Percentiles rank a stretch among this genome's conserved stretches.
These are phyloP conservation scores for roundworm (Caenorhabditis elegans) DNA, from an alignment of 1,140 invertebrate genomes.

Conservation along the genomic window DNA sequence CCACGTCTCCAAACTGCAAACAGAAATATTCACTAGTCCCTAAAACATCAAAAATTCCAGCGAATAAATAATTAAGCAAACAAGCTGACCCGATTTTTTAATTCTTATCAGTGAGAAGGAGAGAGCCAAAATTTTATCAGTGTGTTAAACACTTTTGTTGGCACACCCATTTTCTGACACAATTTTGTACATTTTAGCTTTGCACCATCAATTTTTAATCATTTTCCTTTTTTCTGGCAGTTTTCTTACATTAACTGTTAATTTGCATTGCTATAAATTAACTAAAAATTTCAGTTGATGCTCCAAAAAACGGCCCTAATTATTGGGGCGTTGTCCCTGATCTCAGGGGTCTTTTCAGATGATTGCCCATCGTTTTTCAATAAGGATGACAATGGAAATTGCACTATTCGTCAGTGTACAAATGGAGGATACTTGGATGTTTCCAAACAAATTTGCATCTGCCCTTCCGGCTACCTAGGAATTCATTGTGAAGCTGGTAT, in stretches of 20 bases:
- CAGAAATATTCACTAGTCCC: background rate
- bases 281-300: background rate
- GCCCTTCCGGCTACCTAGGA: background rate
- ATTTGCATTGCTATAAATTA: too few relatives aligned
- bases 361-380: background rate
- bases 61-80: background rate
- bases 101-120: background rate
- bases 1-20: too few relatives aligned
- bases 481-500: background rate
- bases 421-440: background rate
- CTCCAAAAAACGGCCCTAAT: background rate
- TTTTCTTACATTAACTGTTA: background rate
- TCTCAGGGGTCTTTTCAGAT: background rate
- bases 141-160: too few relatives aligned
- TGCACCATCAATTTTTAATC: too few relatives aligned
- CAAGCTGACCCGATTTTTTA: background rate
- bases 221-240: background rate
- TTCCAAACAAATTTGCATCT: background rate
- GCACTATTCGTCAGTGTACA: background rate
- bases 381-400: background rate
- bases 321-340: background rate
- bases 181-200: too few relatives aligned
- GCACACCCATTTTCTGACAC: too few relatives aligned
- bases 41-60: background rate
- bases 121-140: background rate